These are phyloP conservation scores for Corythucha ciliata DNA, from an alignment of 2,888 invertebrate genomes.

Conservation along the genomic window DNA sequence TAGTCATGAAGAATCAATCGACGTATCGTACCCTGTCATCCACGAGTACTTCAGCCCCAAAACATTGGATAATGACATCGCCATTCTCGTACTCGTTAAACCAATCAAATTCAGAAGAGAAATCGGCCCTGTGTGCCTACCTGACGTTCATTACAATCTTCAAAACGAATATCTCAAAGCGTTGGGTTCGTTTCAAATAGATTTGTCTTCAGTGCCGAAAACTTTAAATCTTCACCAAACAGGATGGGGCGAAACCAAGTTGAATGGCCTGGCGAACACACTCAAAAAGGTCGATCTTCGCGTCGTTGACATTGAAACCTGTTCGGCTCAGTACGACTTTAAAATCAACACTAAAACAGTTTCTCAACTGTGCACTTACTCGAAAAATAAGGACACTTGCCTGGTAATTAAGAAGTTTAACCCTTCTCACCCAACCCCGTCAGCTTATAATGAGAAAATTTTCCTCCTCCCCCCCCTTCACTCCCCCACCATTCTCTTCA, in stretches of 20 bases:
- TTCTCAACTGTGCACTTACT: conserved; percentile 47
- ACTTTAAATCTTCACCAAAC: too few species aligned
- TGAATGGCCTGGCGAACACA: conserved; percentile 2
- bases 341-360: conserved; percentile 22
- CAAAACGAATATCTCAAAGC: too few species aligned
- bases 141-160: too few species aligned
- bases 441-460: too few species aligned
- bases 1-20: too few species aligned
- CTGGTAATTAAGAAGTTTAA: too few species aligned
- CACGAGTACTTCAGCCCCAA: conserved; percentile 44
- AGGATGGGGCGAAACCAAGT: conserved; percentile 20
- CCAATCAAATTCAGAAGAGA: conserved; percentile 45
- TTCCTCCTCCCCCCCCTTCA: too few species aligned
- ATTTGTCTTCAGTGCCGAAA: too few species aligned
- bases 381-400: conserved; percentile 49
- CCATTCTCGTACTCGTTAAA: conserved; percentile 42
- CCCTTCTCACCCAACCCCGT: too few species aligned
- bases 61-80: conserved; percentile 47
- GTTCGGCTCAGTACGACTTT: conserved; percentile 38
- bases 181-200: too few species aligned
- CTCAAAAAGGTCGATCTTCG: conserved; percentile 47
- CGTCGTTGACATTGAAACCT: conserved; percentile 44
- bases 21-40: too few species aligned
- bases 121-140: conserved; percentile 56
- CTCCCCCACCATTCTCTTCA: conserved; percentile 32